Evolutionary conservation across 2,113 vertebrate genomes (phyloP).

Genomic region (Python bivittatus): DNA sequence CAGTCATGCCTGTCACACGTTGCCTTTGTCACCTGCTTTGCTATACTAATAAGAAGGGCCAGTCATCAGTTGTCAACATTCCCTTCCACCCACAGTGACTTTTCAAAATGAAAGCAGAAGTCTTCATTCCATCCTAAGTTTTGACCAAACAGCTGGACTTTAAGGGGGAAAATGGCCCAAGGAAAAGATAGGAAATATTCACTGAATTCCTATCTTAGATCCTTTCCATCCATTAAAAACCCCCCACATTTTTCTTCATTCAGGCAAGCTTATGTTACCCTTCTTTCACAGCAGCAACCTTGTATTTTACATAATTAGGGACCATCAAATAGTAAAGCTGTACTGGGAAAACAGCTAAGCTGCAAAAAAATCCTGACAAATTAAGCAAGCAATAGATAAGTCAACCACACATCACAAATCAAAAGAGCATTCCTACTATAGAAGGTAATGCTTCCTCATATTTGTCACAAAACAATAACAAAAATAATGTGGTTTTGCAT

Average conservation of each 20-base stretch:
- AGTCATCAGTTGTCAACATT: slow-evolving; percentile 25
- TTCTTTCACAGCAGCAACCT: background rate
- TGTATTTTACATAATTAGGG: background rate
- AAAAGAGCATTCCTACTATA: background rate
- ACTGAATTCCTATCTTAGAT: background rate
- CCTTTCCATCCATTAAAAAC: background rate
- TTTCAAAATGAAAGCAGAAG: slow-evolving; percentile 16
- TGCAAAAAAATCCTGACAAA: background rate
- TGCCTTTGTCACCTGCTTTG: slow-evolving; percentile 28
- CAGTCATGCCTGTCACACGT: slow-evolving; percentile 3
- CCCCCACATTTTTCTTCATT: background rate
- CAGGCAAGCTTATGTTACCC: background rate
- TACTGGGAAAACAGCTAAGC: background rate
- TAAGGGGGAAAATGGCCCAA: too few species aligned
- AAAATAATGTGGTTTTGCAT: background rate
- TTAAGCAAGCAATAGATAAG: background rate
- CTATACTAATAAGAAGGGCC: slow-evolving; percentile 10
- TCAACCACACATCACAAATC: background rate
- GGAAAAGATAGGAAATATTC: background rate
- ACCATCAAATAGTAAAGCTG: background rate
- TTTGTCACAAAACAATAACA: background rate
- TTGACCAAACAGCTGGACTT: slow-evolving; percentile 21
- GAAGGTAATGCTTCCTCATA: background rate
- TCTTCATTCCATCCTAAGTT: background rate
- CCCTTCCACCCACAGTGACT: slow-evolving; percentile 11